Base-by-base conservation (phyloP, 2,797 vertebrate genomes). In the Pangasius sanitwongsei region DNA sequence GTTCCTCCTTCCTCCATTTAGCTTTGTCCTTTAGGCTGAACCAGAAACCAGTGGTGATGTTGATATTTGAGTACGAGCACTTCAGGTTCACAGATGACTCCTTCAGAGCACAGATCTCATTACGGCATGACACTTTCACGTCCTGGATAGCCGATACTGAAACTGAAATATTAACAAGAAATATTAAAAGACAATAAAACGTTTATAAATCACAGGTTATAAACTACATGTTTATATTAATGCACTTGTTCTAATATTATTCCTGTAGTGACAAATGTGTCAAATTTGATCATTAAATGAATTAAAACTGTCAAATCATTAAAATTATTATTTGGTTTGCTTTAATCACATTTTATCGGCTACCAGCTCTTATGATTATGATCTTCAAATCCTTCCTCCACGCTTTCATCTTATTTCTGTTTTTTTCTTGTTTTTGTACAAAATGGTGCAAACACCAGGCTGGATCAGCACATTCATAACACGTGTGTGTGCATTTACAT, bases 1-100 rank as follows among this genome's bases (percentile, higher is more conserved):
- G 53, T 8, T 89, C 20, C 1, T 65, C 75, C 0, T 86, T 50
- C 82, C 83, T 89, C 91, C 91, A 91, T 87, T 88, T 87, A 87
- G 44, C 0, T 20, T 78, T 91, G 4, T 90, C 89, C 61, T 90
- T 89, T 8, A 5, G 0, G 0, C 28, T 89, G 55, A 91, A 90
- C 91, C 89, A 91, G 83, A 89, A 90, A 5, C 5, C 84, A 48
- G 86, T 41, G 86, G 3, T 80, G 34, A 81, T 65, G 44, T 0
- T 37, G 61, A 2, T 61, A 31, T 67, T 72, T 20, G 31, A 2
- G n/a, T 90, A 88, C 34, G n/a, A 84, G 8, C 91, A 90, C 1
- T 12, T 86, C 55, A 91, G 65, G 23, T n/a, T 15, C 4, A 89
- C 88, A 4, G 4, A 31, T 16, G 41, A 75, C 31, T 88, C 86